These are phyloP conservation scores for Leucopsar rothschildi DNA, from an alignment of 2,113 vertebrate species.

Conservation along the genomic window DNA sequence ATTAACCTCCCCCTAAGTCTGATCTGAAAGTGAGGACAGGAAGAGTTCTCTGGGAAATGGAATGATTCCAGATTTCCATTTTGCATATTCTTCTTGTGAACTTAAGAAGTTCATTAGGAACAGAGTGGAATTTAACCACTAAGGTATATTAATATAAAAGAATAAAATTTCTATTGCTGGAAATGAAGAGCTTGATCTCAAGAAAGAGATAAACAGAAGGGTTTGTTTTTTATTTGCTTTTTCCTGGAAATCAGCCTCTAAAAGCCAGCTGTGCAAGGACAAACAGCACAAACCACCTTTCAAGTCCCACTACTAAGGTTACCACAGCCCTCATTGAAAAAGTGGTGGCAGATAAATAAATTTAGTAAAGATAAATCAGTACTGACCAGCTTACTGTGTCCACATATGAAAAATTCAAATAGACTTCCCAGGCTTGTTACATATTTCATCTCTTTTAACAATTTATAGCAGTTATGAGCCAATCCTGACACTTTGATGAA, in stretches of 20 bases:
- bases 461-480: not conserved
- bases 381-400: not conserved
- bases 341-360: not conserved
- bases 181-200: not conserved
- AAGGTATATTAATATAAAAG: not conserved
- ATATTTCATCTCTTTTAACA: not conserved
- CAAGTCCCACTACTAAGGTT: not conserved
- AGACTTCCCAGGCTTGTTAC: not conserved
- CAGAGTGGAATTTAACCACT: not conserved
- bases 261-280: not conserved
- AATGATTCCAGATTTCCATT: not conserved
- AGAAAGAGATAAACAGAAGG: not conserved
- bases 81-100: not conserved
- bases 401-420: not conserved
- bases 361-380: not conserved
- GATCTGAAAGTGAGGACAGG: not conserved
- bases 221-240: not conserved
- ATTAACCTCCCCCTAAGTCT: not conserved
- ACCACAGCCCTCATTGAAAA: not conserved
- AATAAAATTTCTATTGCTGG: not conserved
- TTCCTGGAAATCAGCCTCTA: not conserved
- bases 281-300: not conserved
- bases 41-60: not conserved
- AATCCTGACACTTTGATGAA: not conserved
- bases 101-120: not conserved